Evolutionary conservation across 1,140 invertebrate species (phyloP).

Genomic region (Drosophila jambulina): DNA sequence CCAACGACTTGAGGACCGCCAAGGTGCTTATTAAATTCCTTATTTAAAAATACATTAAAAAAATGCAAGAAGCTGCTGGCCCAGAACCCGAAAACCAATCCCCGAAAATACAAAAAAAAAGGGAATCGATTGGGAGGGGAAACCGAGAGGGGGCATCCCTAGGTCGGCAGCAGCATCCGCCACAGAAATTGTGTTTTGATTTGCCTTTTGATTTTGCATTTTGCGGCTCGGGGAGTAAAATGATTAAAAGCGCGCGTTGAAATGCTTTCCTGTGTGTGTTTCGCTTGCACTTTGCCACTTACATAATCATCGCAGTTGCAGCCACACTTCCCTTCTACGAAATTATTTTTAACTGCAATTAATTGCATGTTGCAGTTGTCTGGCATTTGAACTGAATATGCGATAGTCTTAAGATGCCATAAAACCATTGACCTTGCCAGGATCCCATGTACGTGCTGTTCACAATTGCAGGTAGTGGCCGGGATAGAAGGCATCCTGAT

Average conservation of each 20-base stretch:
- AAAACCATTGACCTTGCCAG: conserved; percentile 64
- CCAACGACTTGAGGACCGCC: conserved; percentile 72
- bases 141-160: conserved; percentile 11
- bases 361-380: conserved; percentile 57
- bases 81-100: conserved; percentile 57
- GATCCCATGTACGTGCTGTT: conserved; percentile 49
- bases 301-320: conserved; percentile 44
- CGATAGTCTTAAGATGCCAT: not conserved
- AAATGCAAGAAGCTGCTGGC: conserved; percentile 79
- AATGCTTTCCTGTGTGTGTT: conserved; percentile 65
- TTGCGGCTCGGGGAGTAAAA: conserved; percentile 51
- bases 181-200: conserved; percentile 62
- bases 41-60: conserved; percentile 84
- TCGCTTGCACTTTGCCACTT: conserved; percentile 51
- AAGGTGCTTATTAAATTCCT: conserved; percentile 84
- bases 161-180: conserved; percentile 16
- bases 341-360: conserved; percentile 66
- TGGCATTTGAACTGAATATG: conserved; percentile 33
- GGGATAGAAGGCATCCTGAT: conserved; percentile 43
- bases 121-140: not conserved
- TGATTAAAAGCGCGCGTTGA: conserved; percentile 80
- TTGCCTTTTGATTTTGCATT: conserved; percentile 69
- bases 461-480: conserved; percentile 71
- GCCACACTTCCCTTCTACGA: conserved; percentile 23
- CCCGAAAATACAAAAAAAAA: conserved; percentile 27